Base-by-base conservation (phyloP, 2,113 vertebrate species). In the Acinonyx jubatus region DNA sequence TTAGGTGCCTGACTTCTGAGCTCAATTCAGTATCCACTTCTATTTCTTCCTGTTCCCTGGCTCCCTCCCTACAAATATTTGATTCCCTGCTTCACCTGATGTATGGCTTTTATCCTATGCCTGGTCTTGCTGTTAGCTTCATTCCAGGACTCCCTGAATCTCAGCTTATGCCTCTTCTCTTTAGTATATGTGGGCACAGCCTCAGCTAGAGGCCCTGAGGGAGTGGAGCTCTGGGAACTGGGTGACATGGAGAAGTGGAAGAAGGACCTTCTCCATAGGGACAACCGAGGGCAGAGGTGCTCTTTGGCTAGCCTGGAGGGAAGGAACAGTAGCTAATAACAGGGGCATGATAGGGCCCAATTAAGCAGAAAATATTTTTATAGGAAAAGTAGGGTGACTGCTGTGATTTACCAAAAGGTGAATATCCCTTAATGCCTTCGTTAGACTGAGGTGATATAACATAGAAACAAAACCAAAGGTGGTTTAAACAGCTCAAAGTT, bases 271-370 rank as follows among this genome's bases (percentile, higher is more conserved):
- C n/a, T 92, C 52, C 27, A 0, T 29, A 31, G n/a, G 31, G 11
- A 80, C 3, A 41, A 4, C 23, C 5, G 3, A 48, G 8, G 36
- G 0, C 6, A n/a, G 33, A 45, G 19, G 4, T 19, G 6, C 23
- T 38, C 55, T 61, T 7, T 66, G 65, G n/a, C 52, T 83, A 33
- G 13, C 29, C n/a, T 45, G 48, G 31, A 78, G 31, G 41, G 57
- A 95, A 61, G 21, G 36, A 29, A 79, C 2, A 74, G 23, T 15
- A 29, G n/a, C 68, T 52, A 41, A 23, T 52, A 81, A 83, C 1
- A 86, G 66, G 8, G 41, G 45, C 14, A 6, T 9, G 16, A 25
- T 87, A 63, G 55, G 63, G 41, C 41, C 25, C 55, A 15, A 23
- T 0, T 73, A 31, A 89, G 36, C 9, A 93, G 79, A 36, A 78